Evolutionary conservation across 1,140 invertebrate species (phyloP), one percentile per base, ranked within the genome.

Genomic region (Zaprionus ornatus): DNA sequence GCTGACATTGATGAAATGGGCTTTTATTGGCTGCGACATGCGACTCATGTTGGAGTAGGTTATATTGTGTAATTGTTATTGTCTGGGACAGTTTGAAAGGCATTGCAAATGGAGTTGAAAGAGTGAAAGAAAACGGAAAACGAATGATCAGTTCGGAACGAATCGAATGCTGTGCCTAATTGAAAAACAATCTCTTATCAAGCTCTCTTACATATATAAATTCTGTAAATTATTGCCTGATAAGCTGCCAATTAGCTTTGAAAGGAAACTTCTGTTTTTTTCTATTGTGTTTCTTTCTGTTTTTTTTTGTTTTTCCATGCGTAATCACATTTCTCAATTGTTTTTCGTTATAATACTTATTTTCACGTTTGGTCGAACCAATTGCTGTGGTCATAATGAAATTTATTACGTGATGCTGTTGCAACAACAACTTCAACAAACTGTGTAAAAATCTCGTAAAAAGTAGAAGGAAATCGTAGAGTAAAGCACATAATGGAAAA

Each of bases 1-100:
- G 25, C 81, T 83, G 84, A 87, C 84, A 87, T 80, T 88, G 84
- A 87, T 88, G 80, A 87, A 87, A 88, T 73, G 80, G 74, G 56
- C 80, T 80, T 80, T 83, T 87, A 84, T 87, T 73, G 81, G 70
- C 84, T 78, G 13, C 40, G 40, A 45, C 40, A 45, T 40, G 37
- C 37, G 37, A 40, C 37, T 66, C 77, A 86, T 74, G 79, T 80
- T 74, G 29, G 45, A 48, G 40, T 61, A n/a, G 52, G 23, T 62
- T 45, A 79, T 32, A 32, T 32, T 88, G 77, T 83, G 83, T 74
- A 88, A 88, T 80, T 87, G 72, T 87, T 84, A 29, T 32, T 72
- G 56, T 54, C 37, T 48, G 45, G 13, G 21, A 63, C 65, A 59
- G 50, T 48, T 79, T 68, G 72, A 82, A 68, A 56, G 76, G 57